A percentile compares a stretch with the other conserved stretches of the same genome.
Conservation (phyloP, 2,113 vertebrate genomes). For the Mus spicilegus region DNA sequence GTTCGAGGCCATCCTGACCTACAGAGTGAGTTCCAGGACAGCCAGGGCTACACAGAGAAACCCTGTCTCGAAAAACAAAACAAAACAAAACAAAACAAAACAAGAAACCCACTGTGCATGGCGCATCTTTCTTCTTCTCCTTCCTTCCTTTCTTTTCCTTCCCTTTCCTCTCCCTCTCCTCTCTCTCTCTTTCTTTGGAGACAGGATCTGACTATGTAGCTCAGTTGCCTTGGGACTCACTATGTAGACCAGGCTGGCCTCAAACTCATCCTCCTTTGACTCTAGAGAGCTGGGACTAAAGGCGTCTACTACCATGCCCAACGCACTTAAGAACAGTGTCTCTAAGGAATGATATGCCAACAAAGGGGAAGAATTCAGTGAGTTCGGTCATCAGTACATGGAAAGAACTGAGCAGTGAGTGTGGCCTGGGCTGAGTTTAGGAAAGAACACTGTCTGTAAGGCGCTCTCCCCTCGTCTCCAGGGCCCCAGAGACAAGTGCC, state of each 20-base stretch:
- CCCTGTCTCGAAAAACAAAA: too few species aligned
- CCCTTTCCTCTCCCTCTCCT: background rate
- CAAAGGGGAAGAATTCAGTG: background rate
- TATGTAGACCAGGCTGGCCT: background rate
- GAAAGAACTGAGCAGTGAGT: background rate
- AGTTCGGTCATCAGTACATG: background rate
- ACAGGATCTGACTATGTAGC: background rate
- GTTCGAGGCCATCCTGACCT: too few species aligned
- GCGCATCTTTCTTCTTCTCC: background rate
- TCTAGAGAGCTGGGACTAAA: background rate
- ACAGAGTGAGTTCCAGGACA: too few species aligned
- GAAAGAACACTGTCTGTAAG: background rate
- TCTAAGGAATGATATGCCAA: background rate
- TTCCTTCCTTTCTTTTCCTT: background rate
- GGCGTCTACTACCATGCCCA: background rate
- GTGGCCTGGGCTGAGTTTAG: background rate
- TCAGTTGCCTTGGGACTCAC: background rate
- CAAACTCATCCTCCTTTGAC: background rate
- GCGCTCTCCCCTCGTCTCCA: background rate
- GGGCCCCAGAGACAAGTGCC: background rate
- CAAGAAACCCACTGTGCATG: background rate
- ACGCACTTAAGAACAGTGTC: background rate
- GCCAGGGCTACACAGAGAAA: too few species aligned
- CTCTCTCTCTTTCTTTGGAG: background rate
- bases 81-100: background rate